Evolutionary conservation across 2,888 invertebrate genomes (phyloP), one percentile per base, ranked within the genome.

Genomic region (Cactoblastis cactorum): DNA sequence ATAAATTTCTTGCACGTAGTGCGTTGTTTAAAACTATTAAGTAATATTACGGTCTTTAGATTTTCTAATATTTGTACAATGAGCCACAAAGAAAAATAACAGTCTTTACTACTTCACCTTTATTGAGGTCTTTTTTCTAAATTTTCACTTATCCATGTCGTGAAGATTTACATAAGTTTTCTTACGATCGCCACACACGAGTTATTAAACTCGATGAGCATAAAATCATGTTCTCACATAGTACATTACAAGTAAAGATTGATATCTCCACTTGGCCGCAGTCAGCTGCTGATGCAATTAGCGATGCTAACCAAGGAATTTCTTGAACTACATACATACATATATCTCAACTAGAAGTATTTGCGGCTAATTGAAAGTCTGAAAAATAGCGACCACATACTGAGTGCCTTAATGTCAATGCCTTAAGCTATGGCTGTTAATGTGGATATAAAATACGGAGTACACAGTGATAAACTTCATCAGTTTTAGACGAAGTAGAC

Each of bases 251-350:
- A 62, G 65, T 63, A 62, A 67, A 78, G 82, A 83, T 82, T 79
- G 69, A 81, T 83, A 80, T 80, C 77, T 56, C 64, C 74, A 77
- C 74, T 80, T 77, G 77, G 67, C 65, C 52, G 62, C 50, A 78
- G 71, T 78, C 79, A 79, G 75, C 80, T 79, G 80, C 74, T 79
- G 80, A 79, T 74, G 70, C 74, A 83, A 80, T 83, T 83, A 83
- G 73, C 67, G 71, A 74, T 67, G 46, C 67, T 53, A 61, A 62
- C 67, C 56, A 64, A 63, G 61, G 65, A 66, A 65, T 65, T 63
- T 71, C 68, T 65, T 67, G 50, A 60, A 64, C 53, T 65, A 55
- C 57, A 65, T 67, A 67, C 63, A 66, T 64, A 63, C 63, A 63
- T 60, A 55, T 55, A 61, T 65, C 9, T 59, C 57, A 61, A 62